Evolutionary conservation across 2,888 invertebrate species (phyloP), one percentile per base, ranked within the genome.

Genomic region (Campoplex nolae): DNA sequence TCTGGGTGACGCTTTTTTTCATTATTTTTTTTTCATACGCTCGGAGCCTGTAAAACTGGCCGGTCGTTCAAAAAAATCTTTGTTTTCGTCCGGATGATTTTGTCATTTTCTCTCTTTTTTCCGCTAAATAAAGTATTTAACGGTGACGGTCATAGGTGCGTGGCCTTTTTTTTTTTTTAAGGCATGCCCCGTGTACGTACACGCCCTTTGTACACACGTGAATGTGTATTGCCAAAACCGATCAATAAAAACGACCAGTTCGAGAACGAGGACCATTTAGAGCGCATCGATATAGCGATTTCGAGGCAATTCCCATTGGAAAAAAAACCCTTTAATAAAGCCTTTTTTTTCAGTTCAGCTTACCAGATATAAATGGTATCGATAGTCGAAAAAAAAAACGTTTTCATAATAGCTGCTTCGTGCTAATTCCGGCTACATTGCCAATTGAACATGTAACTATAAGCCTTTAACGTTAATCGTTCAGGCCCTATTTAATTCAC

Each of bases 221-320:
- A 11, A 11, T 28, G 56, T 54, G 48, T 42, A 35, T 71, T 82
- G 56, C 6, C 16, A 71, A 18, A 16, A 62, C 28, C 45, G 56
- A 48, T 58, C 58, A 38, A 70, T 58, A 42, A 51, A 45, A 73
- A 84, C 76, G 65, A 83, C 76, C 67, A 42, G 71, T 65, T 54
- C 58, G 70, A 77, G 73, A 82, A 84, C 80, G 75, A 75, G 80
- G 51, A 65, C 23, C 80, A 84, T 84, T 84, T 70, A 51, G 67
- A 32, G 70, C 71, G 51, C 75, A 45, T 42, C 84, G 79, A 75
- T 79, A 79, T 62, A 70, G 74, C 74, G 11, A 38, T 67, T 56
- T 28, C 16, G 51, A 79, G 79, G 68, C 68, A 48, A 74, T 45
- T 56, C 68, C 58, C 62, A 75, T 68, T 28, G 48, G 42, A 51